Evolutionary conservation across 2,113 vertebrate species (phyloP), one percentile per base, ranked within the genome.

Genomic region (Labeo rohita): DNA sequence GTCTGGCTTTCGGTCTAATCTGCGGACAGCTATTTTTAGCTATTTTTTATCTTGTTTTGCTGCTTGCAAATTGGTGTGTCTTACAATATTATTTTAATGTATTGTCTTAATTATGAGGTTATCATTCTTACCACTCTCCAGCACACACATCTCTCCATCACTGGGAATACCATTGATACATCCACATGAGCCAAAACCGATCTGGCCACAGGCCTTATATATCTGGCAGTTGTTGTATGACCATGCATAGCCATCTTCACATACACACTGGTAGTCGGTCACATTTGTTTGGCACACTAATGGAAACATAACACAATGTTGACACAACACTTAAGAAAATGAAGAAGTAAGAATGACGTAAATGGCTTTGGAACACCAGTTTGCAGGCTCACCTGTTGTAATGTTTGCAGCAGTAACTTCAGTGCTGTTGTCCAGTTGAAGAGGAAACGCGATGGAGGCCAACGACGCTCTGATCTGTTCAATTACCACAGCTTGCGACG

Each of bases 381-480:
- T 74, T 12, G 61, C n/a, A 13, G 59, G n/a, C 79, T 91, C 52
- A 92, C 92, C 92, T 59, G 90, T 93, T 78, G 92, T 91, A 47
- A 93, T 18, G 21, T n/a, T 73, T 2, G 90, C 72, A 1, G 68
- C 36, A 3, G 52, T 34, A 36, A 92, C 80, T 28, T 86, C 36
- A 18, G 89, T 90, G 52, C 10, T 72, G 84, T 90, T 89, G 47
- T 88, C 79, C 3, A 91, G 3, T 34, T 74, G 87, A 18, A 89
- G 16, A n/a, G 92, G 92, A 68, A 91, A 52, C 45, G 3, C 84
- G 1, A 83, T 43, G 7, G 84, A 80, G 5, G 91, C 61, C 47
- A 91, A n/a, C 1, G 50, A 28, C 0, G 74, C 52, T 54, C 9
- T 66, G 50, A 92, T 49, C 8, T 34, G 56, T 59, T 87, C 79